These are phyloP conservation scores for Rhineura floridana DNA, from an alignment of 2,113 vertebrate species.

Conservation along the genomic window DNA sequence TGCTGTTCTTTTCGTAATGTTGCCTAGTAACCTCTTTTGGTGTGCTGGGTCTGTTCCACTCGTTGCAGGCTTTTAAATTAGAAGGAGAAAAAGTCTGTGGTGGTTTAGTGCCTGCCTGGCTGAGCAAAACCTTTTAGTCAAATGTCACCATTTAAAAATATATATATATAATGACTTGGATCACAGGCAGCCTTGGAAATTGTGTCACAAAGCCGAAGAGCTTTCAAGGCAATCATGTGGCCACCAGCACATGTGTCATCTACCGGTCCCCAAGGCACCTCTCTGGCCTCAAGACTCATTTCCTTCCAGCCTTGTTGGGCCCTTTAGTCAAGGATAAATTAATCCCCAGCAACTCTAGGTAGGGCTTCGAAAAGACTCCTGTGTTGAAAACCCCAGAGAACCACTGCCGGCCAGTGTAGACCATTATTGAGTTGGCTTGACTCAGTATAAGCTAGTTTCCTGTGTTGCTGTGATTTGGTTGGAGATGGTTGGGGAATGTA, in stretches of 20 bases:
- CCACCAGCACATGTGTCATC: background rate
- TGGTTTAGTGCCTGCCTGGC: slow-evolving; percentile 1
- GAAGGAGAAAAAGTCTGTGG: slow-evolving; percentile 27
- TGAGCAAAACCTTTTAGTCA: slow-evolving; percentile 56
- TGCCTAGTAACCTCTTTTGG: slow-evolving; percentile 72
- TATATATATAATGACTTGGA: background rate
- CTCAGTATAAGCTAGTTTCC: no score
- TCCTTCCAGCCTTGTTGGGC: background rate
- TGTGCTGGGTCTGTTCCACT: slow-evolving; percentile 51
- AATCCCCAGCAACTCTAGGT: no score
- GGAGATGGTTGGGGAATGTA: no score
- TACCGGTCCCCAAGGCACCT: background rate
- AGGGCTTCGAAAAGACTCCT: no score
- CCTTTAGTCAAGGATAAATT: background rate
- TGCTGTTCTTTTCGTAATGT: slow-evolving; percentile 60
- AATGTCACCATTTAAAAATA: slow-evolving; percentile 17
- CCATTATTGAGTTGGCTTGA: no score
- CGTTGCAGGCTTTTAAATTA: slow-evolving; percentile 36
- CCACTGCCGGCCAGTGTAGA: no score
- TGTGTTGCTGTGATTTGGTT: no score
- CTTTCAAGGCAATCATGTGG: background rate
- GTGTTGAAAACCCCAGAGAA: no score
- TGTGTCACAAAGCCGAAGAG: background rate
- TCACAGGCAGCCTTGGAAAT: background rate
- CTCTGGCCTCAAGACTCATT: background rate